Percentiles rank a stretch among this genome's conserved stretches.
Evolutionary conservation across 2,797 vertebrate genomes (phyloP).

Genomic region (Sebastes reedi): DNA sequence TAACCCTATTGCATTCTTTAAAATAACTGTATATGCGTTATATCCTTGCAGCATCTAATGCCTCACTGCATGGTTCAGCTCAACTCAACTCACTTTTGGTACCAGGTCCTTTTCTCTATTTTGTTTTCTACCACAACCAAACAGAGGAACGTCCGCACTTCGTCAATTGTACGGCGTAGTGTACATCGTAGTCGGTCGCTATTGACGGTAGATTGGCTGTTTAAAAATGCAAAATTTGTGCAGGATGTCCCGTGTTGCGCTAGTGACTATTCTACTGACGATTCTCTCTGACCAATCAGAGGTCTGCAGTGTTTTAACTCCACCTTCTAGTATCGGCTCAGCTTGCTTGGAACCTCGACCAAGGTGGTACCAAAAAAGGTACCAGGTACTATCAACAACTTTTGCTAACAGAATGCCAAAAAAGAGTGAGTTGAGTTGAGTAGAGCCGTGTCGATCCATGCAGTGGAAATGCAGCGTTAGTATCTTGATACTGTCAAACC

Average conservation of each 20-base stretch:
- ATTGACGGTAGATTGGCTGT: not conserved
- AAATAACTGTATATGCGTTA: too few relatives aligned
- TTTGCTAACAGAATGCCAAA: too few relatives aligned
- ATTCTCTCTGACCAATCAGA: too few relatives aligned
- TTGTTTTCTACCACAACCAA: not conserved
- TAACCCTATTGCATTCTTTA: too few relatives aligned
- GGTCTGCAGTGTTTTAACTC: too few relatives aligned
- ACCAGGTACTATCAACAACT: too few relatives aligned
- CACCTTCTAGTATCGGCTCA: too few relatives aligned
- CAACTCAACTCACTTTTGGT: not conserved
- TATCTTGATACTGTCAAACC: fast-evolving
- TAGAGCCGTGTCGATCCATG: fast-evolving
- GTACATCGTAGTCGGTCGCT: fast-evolving
- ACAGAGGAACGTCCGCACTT: not conserved
- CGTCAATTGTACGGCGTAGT: not conserved
- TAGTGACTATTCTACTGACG: fast-evolving
- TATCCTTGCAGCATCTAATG: too few relatives aligned
- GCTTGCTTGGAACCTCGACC: fast-evolving
- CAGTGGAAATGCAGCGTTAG: fast-evolving
- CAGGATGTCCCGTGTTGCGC: fast-evolving
- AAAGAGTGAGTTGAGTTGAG: fast-evolving
- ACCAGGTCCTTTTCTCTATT: not conserved
- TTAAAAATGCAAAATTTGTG: not conserved
- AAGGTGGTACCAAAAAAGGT: too few relatives aligned
- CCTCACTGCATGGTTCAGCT: too few relatives aligned